Conservation (phyloP, 2,888 invertebrate genomes). For the Schizaphis graminum region DNA sequence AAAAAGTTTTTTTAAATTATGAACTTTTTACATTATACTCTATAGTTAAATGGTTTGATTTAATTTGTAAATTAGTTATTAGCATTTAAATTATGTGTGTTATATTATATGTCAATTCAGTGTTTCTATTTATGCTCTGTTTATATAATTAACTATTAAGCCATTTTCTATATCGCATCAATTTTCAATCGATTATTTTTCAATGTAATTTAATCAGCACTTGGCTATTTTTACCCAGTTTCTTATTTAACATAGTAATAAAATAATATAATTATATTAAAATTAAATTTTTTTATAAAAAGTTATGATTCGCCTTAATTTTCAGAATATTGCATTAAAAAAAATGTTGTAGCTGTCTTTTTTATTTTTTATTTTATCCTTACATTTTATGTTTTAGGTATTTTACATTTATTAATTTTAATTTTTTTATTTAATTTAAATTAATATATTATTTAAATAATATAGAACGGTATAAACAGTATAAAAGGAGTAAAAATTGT, state of each 20-base stretch:
- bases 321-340: not conserved
- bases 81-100: not conserved
- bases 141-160: not conserved
- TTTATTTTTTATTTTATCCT: not conserved
- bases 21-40: not conserved
- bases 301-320: not conserved
- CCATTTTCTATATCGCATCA: not conserved
- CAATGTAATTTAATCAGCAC: not conserved
- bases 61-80: not conserved
- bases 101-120: not conserved
- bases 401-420: not conserved
- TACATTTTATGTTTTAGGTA: not conserved
- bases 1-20: not conserved
- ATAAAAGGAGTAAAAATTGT: not conserved
- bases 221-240: not conserved
- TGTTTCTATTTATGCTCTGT: not conserved
- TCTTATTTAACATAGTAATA: not conserved
- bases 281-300: not conserved
- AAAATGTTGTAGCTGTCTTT: not conserved
- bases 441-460: not conserved
- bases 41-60: not conserved
- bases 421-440: not conserved
- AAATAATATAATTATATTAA: not conserved
- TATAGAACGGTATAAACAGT: not conserved
- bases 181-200: not conserved